Evolutionary conservation across 2,888 invertebrate species (phyloP), one percentile per base, ranked within the genome.

Genomic region (Sisyra nigra): DNA sequence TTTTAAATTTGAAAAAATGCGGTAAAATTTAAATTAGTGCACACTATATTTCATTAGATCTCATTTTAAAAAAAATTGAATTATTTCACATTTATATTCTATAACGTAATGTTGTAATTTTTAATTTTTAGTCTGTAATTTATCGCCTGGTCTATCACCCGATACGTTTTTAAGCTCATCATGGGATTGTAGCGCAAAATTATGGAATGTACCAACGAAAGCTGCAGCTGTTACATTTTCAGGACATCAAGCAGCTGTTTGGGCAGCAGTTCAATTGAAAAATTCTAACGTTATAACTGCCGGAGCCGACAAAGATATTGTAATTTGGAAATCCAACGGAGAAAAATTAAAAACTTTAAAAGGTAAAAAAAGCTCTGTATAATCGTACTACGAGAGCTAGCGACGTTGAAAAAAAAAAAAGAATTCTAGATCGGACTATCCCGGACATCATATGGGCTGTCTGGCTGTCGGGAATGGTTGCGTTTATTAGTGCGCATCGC

Each of bases 251-350:
- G 82, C 84, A 10, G 88, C 96, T 1, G 84, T 97, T 5, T 97
- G 96, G 96, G 75, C 77, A 14, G 69, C 72, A 0, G 59, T 68
- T 46, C 80, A 72, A 57, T 64, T 74, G 48, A 47, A 65, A 15
- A 70, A 69, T 47, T 63, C 65, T 2, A 65, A 62, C 19, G 72
- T 82, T 50, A 71, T 88, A 1, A 93, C 94, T 10, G 96, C 84
- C 1, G 88, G 89, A 0, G 97, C 96, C 11, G 97, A 98, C 63
- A 89, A 87, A 63, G 77, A 77, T 8, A 83, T 97, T 43, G 80
- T 79, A 51, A 61, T 91, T 18, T 96, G 93, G 93, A 72, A 68
- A 49, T 67, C 67, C 42, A 66, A 76, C 51, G 88, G 86, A 3
- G 71, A 71, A 46, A 68, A 76, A 51, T 60, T 80, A 43, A 69